phyloP scores from a whole-genome alignment of 2,797 vertebrate genomes.

The Cottoperca gobio region DNA sequence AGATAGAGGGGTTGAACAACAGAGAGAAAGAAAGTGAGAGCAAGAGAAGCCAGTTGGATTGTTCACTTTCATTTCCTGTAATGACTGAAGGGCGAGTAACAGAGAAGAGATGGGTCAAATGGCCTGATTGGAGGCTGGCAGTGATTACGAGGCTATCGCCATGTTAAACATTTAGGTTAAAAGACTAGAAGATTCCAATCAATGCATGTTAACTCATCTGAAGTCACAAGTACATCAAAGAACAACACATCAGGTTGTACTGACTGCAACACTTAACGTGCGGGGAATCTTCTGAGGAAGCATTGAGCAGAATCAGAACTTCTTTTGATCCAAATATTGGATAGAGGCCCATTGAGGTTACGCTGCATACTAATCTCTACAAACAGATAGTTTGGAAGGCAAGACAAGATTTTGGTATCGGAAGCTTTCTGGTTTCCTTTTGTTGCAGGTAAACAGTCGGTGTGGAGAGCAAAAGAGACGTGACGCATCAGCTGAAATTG shows the following conservation, averaged over 20 bases:
- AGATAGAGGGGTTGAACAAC: conserved; percentile 74
- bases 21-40: conserved; percentile 67
- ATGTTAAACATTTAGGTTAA: conserved; percentile 37
- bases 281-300: background rate
- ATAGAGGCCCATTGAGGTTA: background rate
- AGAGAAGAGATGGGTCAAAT: conserved; percentile 56
- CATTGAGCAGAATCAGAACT: background rate
- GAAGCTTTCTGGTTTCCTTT: too few relatives aligned
- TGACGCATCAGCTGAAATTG: too few relatives aligned
- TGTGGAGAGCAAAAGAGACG: too few relatives aligned
- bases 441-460: too few relatives aligned
- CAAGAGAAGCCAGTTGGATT: conserved; percentile 58
- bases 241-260: background rate
- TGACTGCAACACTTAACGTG: background rate
- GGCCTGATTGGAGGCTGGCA: conserved; percentile 39
- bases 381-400: too few relatives aligned
- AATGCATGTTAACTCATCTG: background rate
- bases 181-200: conserved; percentile 29
- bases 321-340: background rate
- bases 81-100: conserved; percentile 52
- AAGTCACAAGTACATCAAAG: conserved; percentile 1
- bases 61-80: conserved; percentile 69
- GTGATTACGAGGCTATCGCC: conserved; percentile 39
- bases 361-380: background rate
- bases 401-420: too few relatives aligned